These are phyloP conservation scores for Hetaerina titia DNA, from an alignment of 2,888 invertebrate genomes.

Conservation along the genomic window DNA sequence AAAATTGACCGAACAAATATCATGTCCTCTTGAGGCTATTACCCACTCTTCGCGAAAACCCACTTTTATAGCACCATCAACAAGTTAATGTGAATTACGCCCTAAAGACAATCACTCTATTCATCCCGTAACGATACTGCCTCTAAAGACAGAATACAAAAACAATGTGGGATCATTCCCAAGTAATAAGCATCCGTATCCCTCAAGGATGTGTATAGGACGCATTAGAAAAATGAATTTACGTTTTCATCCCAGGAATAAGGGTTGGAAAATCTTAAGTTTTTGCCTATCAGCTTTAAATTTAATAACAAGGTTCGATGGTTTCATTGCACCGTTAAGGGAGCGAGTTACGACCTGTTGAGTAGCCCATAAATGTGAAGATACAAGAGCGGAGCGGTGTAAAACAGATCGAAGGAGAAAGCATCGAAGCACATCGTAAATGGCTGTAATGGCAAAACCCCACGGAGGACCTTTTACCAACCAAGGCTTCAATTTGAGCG, in stretches of 20 bases:
- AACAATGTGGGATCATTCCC: not conserved
- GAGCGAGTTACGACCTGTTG: not conserved
- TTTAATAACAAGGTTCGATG: constrained; percentile 6
- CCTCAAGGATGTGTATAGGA: not conserved
- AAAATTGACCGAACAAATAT: too few relatives aligned
- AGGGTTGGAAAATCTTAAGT: not conserved
- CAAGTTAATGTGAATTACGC: too few relatives aligned
- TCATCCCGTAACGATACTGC: not conserved
- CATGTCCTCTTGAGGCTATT: too few relatives aligned
- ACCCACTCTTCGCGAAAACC: too few relatives aligned
- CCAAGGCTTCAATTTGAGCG: not conserved
- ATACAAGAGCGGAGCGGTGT: not conserved
- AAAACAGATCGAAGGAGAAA: not conserved
- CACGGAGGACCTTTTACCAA: not conserved
- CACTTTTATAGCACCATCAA: too few relatives aligned
- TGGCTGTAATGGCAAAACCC: not conserved
- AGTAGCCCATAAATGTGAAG: not conserved
- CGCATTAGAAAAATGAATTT: not conserved
- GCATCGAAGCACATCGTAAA: constrained; percentile 14
- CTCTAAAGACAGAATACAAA: not conserved
- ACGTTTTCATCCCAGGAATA: not conserved
- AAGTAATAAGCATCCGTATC: not conserved
- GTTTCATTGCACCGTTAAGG: not conserved
- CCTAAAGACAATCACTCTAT: not conserved
- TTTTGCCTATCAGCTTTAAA: not conserved